Base-by-base conservation (phyloP, 2,797 vertebrate genomes). In the Betta splendens region DNA sequence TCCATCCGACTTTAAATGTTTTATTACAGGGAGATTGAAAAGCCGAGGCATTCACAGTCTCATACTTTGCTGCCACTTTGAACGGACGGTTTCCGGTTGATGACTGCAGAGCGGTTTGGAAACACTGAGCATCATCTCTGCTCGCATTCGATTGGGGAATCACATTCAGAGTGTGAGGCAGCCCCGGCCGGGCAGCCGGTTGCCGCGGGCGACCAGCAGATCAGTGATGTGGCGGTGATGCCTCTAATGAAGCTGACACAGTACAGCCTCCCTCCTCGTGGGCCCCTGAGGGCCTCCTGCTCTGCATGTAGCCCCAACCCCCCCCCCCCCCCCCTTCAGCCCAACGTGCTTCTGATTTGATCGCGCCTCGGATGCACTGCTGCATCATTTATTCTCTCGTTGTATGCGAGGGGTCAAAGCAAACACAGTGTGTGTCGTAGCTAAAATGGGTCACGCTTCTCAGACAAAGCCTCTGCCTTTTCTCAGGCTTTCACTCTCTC, bases 211-310 rank as follows among this genome's bases (percentile, higher is more conserved):
- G 77, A 89, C 71, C 83, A 67, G 72, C 81, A 74, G 82, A 86
- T 88, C 88, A 87, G 83, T 81, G 87, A 89, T 90, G 88, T 91
- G 89, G 86, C 83, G 85, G 75, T 86, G 85, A 90, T 91, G 89
- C 79, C 89, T 90, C 87, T 89, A 91, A 92, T 89, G 89, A 91
- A 91, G 89, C 89, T 92, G 90, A 90, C 88, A 89, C 82, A 85
- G 87, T 86, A 85, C 86, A 89, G 89, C 83, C 86, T 85, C 75
- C 72, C 54, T 83, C 68, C 75, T 72, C 44, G 45, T 48, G 57
- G 81, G 57, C 79, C 82, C 85, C 83, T 4, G 53, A 80, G 76
- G 80, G 76, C 68, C 83, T 82, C 70, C 69, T 72, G 59, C 79
- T 73, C 79, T 44, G 61, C 73, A 37, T 65, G 64, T 40, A 72